These are phyloP conservation scores for Rotaria macrura DNA, from an alignment of 2,888 invertebrate genomes.

Conservation along the genomic window DNA sequence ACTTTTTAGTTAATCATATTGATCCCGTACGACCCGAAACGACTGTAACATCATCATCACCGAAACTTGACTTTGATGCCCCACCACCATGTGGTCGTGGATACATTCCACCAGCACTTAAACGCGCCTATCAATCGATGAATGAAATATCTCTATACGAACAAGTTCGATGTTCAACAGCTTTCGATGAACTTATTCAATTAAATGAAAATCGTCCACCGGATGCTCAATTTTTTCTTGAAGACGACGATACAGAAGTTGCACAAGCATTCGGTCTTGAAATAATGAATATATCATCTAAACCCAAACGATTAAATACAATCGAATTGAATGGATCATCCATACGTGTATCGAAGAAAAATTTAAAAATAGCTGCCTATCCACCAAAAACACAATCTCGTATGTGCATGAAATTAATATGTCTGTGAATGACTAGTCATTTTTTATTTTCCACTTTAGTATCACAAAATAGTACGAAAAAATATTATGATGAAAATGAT, in stretches of 20 bases:
- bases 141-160: background rate
- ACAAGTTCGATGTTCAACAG: background rate
- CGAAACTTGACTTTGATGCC: background rate
- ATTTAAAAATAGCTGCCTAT: background rate
- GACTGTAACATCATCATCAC: background rate
- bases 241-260: constrained; percentile 15
- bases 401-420: background rate
- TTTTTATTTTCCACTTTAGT: background rate
- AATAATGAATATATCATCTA: background rate
- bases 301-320: background rate
- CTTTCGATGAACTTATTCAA: background rate
- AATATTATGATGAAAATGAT: background rate
- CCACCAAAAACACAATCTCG: background rate
- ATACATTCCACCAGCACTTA: background rate
- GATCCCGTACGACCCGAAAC: background rate
- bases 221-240: background rate
- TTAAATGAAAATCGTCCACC: constrained; percentile 16
- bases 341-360: background rate
- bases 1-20: background rate
- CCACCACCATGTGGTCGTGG: background rate
- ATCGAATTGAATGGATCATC: background rate
- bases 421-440: too few species aligned
- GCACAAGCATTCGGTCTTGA: constrained; percentile 3
- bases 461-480: background rate
- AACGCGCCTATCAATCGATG: background rate